Base-by-base conservation (phyloP, 2,113 vertebrate genomes). In the Pachycephala philippinensis region DNA sequence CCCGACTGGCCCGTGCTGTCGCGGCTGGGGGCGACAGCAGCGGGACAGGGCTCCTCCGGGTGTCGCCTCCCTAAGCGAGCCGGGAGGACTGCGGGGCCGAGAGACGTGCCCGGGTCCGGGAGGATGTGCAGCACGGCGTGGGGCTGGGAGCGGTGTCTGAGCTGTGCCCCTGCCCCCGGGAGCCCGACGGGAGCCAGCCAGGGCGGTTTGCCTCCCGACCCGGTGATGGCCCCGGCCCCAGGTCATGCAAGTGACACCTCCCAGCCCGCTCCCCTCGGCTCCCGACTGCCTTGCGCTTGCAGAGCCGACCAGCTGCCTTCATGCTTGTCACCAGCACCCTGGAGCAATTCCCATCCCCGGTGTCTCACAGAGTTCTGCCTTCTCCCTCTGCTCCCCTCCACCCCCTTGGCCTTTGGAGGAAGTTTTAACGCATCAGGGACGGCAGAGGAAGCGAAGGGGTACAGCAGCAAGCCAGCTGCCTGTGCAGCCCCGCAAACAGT, bases 211-310 rank as follows among this genome's bases (percentile, higher is more conserved):
- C 9, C 20, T 22, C 59, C 24, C 8, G 14, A 39, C 24, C 31
- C 3, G 6, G 16, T 20, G 52, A 33, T 45, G 40, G 83, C 56
- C 75, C 22, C 8, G 1, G 68, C 19, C 30, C 8, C 15, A 4
- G 61, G 31, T 91, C 72, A 56, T 6, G 37, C 57, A 60, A 95
- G 76, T 63, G 94, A 95, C 95, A 96, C 95, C 88, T 94, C 94
- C 90, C 90, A 79, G 59, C 80, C 91, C 7, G 9, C 4, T 24
- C 56, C 59, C 86, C 70, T n/a, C 71, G 86, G 94, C 84, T 87
- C 64, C 59, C 4, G 1, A 8, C 33, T 27, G 87, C 49, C 49
- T 7, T 31, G 68, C 0, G 23, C 87, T 84, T 78, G 68, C 84
- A 72, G 81, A 79, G 39, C 87, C 79, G 84, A 76, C 53, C 69